These are phyloP conservation scores for Heliconius sara DNA, from an alignment of 2,888 invertebrate genomes.

Conservation along the genomic window DNA sequence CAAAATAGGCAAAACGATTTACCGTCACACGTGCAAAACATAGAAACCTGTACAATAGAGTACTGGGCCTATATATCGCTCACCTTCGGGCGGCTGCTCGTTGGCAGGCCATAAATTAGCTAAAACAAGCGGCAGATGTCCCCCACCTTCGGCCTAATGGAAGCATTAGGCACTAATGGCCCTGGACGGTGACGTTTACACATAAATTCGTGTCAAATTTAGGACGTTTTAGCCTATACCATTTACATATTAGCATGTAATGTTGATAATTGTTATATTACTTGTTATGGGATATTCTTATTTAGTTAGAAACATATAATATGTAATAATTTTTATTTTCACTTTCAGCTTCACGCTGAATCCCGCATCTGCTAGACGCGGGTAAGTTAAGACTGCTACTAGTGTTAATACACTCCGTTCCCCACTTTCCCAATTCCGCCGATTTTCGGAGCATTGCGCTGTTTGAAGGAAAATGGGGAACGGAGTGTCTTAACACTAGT, in stretches of 20 bases:
- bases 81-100: slow-evolving; percentile 69
- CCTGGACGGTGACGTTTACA: slow-evolving; percentile 77
- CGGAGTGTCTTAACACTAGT: no score
- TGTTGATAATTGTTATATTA: not conserved
- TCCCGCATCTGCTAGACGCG: no score
- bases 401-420: no score
- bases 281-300: not conserved
- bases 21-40: not conserved
- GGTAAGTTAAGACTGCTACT: no score
- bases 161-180: slow-evolving; percentile 82
- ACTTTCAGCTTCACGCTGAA: no score
- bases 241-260: slow-evolving; percentile 33
- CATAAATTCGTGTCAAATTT: slow-evolving; percentile 82
- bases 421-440: no score
- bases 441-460: no score
- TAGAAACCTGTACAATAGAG: slow-evolving; percentile 30
- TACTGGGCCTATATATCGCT: slow-evolving; percentile 48
- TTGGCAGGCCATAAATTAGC: slow-evolving; percentile 78
- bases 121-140: slow-evolving; percentile 83
- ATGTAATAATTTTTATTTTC: not conserved
- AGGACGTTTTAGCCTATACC: slow-evolving; percentile 59
- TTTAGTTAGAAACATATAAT: not conserved
- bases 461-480: no score
- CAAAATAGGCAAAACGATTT: not conserved
- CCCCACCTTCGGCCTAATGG: slow-evolving; percentile 73